Base-by-base conservation (phyloP, 1,140 invertebrate genomes). In the Formica selysi region DNA sequence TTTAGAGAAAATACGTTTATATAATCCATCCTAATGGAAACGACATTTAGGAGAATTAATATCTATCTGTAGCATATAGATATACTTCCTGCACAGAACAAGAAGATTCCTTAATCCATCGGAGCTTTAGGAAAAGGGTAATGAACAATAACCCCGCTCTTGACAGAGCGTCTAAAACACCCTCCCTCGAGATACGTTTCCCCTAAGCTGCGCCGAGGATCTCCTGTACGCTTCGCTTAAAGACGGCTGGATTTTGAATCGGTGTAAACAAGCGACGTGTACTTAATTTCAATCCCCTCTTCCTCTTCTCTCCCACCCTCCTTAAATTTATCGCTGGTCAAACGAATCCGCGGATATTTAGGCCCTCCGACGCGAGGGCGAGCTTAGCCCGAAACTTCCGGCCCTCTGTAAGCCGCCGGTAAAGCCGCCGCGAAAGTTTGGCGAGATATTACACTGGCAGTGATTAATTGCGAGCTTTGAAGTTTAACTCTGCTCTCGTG, bases 381-480 rank as follows among this genome's bases (percentile, higher is more conserved):
- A 83, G 54, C 79, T 83, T 73, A 83, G 79, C 54, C 38, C 38
- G 57, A 61, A 83, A 85, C 71, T 85, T 85, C 32, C 61, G 48
- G 71, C 59, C 51, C 73, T 67, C 36, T 29, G 74, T 85, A 79
- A 85, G 73, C 83, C 61, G 59, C 32, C 36, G 62, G 62, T 85
- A 79, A 79, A 85, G 83, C 83, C 83, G 59, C 73, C 16, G 59
- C 62, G 61, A 78, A 85, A 85, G 74, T 85, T 85, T 32, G 59
- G 59, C 73, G 44, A 85, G 74, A 85, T 78, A 85, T 78, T 78
- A 85, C 57, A 71, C 79, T 83, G 79, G 68, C 79, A 83, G 79
- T 83, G 79, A 83, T 83, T 83, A 83, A 83, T 83, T 83, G 79
- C 68, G 68, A 83, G 79, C 79, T 83, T 83, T 83, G 79, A 83